Percentiles rank a stretch among this genome's conserved stretches.
These are phyloP conservation scores for Cactoblastis cactorum DNA, from an alignment of 2,888 invertebrate genomes.

Conservation along the genomic window DNA sequence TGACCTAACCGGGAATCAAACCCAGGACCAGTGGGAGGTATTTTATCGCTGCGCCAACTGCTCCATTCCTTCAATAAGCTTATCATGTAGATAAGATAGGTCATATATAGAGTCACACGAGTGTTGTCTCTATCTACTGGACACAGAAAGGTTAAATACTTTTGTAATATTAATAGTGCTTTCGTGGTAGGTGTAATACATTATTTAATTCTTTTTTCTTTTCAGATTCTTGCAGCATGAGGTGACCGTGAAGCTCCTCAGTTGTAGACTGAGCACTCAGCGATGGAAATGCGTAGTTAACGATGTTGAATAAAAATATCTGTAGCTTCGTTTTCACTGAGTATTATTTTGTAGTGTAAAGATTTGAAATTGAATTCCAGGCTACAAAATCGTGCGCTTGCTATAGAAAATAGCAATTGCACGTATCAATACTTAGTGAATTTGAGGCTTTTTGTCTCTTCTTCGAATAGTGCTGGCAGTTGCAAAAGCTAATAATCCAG, in stretches of 20 bases:
- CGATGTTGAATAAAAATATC: neutral
- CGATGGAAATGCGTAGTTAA: constrained; percentile 36
- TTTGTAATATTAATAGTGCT: no score
- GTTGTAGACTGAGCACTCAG: constrained; percentile 17
- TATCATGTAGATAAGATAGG: no score
- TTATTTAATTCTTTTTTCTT: constrained; percentile 4
- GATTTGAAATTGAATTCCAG: neutral
- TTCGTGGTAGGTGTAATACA: no score
- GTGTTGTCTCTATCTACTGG: no score
- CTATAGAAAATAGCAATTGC: no score
- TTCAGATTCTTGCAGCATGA: constrained; percentile 12
- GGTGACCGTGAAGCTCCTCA: constrained; percentile 8
- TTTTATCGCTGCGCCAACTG: no score
- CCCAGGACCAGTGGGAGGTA: no score
- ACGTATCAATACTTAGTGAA: neutral
- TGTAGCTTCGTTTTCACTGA: neutral
- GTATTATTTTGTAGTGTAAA: neutral
- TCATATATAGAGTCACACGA: no score
- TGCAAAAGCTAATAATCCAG: neutral
- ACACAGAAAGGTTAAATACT: no score
- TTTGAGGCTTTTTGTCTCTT: neutral
- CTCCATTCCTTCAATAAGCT: no score
- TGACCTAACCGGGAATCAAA: no score
- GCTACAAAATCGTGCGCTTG: no score
- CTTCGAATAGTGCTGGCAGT: neutral